phyloP scores from a whole-genome alignment of 2,888 invertebrate species.

The Caenorhabditis sulstoni region DNA sequence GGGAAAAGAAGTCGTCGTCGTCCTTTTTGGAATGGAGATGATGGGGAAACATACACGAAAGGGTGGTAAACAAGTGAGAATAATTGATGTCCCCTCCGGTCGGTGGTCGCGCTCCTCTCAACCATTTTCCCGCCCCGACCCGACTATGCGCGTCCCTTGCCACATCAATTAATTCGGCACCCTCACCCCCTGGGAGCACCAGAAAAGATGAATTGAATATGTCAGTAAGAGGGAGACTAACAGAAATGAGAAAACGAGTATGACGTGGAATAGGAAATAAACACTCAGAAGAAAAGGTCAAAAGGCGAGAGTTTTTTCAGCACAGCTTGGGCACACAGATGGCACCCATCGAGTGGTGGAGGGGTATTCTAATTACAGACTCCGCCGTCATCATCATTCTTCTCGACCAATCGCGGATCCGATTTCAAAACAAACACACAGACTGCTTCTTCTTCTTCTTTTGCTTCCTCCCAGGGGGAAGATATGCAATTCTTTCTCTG shows the following conservation, averaged over 20 bases:
- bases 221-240: constrained; percentile 23
- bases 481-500: neutral
- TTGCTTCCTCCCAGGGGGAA: constrained; percentile 1
- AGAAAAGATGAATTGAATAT: constrained; percentile 33
- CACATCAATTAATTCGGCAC: constrained; percentile 50
- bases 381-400: constrained; percentile 15
- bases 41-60: neutral
- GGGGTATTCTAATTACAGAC: constrained; percentile 42
- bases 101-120: constrained; percentile 27
- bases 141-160: constrained; percentile 33
- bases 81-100: constrained; percentile 35
- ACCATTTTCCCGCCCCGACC: constrained; percentile 51
- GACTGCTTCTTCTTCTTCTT: neutral
- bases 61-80: constrained; percentile 47
- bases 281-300: neutral
- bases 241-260: neutral
- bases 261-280: neutral
- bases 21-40: neutral
- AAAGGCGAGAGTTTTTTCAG: neutral
- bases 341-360: constrained; percentile 2
- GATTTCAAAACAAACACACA: constrained; percentile 42
- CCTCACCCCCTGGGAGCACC: constrained; percentile 20
- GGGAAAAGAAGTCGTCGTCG: too few species aligned
- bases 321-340: constrained; percentile 2
- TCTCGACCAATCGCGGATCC: constrained; percentile 23